These are phyloP conservation scores for Exocentrus adspersus DNA, from an alignment of 2,888 invertebrate species.

Conservation along the genomic window DNA sequence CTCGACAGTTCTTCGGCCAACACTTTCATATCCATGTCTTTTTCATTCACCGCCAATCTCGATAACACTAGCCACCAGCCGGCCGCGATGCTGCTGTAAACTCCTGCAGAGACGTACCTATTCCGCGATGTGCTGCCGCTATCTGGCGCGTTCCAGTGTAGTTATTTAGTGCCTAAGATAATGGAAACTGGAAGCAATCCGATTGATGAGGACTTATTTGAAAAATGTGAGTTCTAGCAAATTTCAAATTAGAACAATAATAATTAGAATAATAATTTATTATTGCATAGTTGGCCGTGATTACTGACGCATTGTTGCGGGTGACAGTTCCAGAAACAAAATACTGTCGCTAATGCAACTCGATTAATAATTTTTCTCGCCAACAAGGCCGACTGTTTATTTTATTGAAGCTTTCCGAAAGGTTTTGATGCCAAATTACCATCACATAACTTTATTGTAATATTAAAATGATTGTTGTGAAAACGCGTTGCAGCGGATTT, in stretches of 20 bases:
- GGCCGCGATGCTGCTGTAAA: slow-evolving; percentile 12
- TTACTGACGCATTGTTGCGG: neutral
- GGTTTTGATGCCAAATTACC: too few relatives aligned
- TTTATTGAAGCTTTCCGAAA: too few relatives aligned
- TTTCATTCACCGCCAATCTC: slow-evolving; percentile 43
- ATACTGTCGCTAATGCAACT: neutral
- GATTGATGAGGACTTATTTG: slow-evolving; percentile 30
- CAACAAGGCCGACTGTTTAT: neutral
- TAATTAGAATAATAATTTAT: too few relatives aligned
- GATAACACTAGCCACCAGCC: slow-evolving; percentile 9
- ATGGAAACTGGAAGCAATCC: slow-evolving; percentile 36
- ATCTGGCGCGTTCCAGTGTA: slow-evolving; percentile 16
- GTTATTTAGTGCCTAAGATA: slow-evolving; percentile 32
- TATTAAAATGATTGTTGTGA: slow-evolving; percentile 1
- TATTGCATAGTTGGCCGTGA: too few relatives aligned
- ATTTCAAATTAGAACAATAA: neutral
- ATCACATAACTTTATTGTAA: neutral
- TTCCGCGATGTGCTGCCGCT: slow-evolving; percentile 21
- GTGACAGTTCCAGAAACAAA: slow-evolving; percentile 11
- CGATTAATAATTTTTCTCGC: neutral
- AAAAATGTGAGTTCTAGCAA: slow-evolving; percentile 32
- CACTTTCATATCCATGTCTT: slow-evolving; percentile 51
- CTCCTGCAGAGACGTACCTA: neutral
- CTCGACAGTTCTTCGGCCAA: slow-evolving; percentile 18
- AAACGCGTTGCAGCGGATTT: slow-evolving; percentile 6